phyloP scores from a whole-genome alignment of 2,113 vertebrate genomes.

The Panthera tigris region DNA sequence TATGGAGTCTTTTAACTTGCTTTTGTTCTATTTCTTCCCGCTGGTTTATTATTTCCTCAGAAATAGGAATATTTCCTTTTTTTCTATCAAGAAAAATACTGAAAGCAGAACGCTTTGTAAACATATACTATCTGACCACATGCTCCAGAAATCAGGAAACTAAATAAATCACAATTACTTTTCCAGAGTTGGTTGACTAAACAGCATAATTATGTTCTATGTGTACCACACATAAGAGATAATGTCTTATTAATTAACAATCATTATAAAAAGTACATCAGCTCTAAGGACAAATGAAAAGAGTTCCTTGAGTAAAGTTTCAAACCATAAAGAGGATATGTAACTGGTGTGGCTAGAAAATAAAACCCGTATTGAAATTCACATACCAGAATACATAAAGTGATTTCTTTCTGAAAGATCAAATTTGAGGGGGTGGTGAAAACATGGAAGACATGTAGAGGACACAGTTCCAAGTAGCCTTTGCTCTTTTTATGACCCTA shows the following conservation, averaged over 20 bases:
- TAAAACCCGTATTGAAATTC: not conserved
- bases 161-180: not conserved
- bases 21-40: conserved; percentile 14
- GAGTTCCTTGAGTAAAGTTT: not conserved
- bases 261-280: conserved; percentile 40
- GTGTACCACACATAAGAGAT: conserved; percentile 39
- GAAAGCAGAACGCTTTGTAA: conserved; percentile 19
- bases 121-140: not conserved
- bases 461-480: not conserved
- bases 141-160: conserved; percentile 20
- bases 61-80: not conserved
- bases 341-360: not conserved
- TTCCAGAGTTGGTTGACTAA: conserved; percentile 36
- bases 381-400: not conserved
- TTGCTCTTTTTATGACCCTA: conserved; percentile 58
- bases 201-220: conserved; percentile 40
- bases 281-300: conserved; percentile 32
- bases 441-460: not conserved
- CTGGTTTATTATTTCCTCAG: not conserved
- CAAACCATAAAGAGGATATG: not conserved
- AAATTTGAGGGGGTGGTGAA: not conserved
- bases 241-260: conserved; percentile 53
- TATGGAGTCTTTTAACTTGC: not conserved
- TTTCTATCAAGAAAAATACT: not conserved
- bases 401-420: conserved; percentile 31